Percentiles rank a stretch among this genome's conserved stretches.
phyloP scores from a whole-genome alignment of 2,888 invertebrate genomes.

The Physocephala rufipes region DNA sequence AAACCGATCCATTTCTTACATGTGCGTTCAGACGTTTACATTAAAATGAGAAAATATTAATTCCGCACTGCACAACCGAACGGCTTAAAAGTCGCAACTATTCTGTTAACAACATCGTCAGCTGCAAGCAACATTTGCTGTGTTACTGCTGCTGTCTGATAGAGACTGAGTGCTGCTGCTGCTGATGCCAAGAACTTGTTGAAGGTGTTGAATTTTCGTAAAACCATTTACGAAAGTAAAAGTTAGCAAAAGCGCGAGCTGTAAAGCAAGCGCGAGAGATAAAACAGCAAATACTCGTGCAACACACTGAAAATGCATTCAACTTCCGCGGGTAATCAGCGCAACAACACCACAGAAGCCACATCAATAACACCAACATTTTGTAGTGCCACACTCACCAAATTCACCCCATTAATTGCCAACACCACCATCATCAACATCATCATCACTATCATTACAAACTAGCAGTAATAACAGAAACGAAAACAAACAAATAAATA shows the following conservation, averaged over 20 bases:
- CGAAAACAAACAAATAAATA: no score
- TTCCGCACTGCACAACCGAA: slow-evolving; percentile 47
- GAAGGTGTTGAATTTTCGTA: no score
- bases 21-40: slow-evolving; percentile 6
- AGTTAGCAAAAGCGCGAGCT: background rate
- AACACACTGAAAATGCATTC: background rate
- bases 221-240: background rate
- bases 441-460: no score
- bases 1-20: slow-evolving; percentile 39
- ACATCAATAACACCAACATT: background rate
- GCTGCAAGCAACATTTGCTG: slow-evolving; percentile 39
- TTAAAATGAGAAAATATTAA: background rate
- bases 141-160: background rate
- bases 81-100: slow-evolving; percentile 51
- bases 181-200: slow-evolving; percentile 1
- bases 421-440: background rate
- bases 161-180: slow-evolving; percentile 5
- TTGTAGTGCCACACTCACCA: no score
- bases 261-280: background rate
- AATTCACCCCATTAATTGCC: background rate
- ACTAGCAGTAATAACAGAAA: no score
- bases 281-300: background rate
- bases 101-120: slow-evolving; percentile 49
- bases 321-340: slow-evolving; percentile 12
- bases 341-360: background rate